Base-by-base conservation (phyloP, 2,888 invertebrate species). In the Sminthurides aquaticus region DNA sequence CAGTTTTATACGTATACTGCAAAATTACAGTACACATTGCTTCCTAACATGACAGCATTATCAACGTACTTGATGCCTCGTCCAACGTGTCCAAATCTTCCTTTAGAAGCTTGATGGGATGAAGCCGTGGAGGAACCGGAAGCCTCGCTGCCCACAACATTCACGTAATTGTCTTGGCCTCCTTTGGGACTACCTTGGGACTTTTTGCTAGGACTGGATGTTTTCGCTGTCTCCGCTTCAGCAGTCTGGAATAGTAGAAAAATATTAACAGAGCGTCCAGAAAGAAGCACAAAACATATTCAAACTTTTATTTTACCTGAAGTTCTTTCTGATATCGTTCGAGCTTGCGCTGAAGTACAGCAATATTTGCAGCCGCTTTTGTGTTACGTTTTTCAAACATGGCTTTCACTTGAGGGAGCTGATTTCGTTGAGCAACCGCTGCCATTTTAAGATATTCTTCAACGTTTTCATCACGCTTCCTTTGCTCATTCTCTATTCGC, bases 371-470 rank as follows among this genome's bases (percentile, higher is more conserved):
- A 11, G 74, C 74, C 22, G 74, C 74, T 62, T 73, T 73, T 5
- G 74, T 72, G 52, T 74, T 74, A 43, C 72, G 52, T 57, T 74
- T 74, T 61, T 74, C 74, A 68, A 74, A 74, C 3, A 74, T 57
- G 5, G 70, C 69, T 62, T 74, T 74, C 24, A 74, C 72, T 62
- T 72, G 72, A 20, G 74, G 74, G 20, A 74, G 60, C 57, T 72
- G 72, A 64, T 66, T 71, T 3, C 74, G 64, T 28, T 72, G 74
- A 11, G 74, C 72, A 2, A 68, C 68, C 2, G 74, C 74, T 54
- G 74, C 74, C 71, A 72, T 74, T 66, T 72, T 69, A 58, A 74
- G 64, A 65, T 74, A 74, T 58, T 74, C 74, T 64, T 74, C 74
- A 1, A 74, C 74, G 69, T 74, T 74, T 54, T 67, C 70, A 67